These are phyloP conservation scores for Phyto melanocephala DNA, from an alignment of 2,888 invertebrate species.

Conservation along the genomic window DNA sequence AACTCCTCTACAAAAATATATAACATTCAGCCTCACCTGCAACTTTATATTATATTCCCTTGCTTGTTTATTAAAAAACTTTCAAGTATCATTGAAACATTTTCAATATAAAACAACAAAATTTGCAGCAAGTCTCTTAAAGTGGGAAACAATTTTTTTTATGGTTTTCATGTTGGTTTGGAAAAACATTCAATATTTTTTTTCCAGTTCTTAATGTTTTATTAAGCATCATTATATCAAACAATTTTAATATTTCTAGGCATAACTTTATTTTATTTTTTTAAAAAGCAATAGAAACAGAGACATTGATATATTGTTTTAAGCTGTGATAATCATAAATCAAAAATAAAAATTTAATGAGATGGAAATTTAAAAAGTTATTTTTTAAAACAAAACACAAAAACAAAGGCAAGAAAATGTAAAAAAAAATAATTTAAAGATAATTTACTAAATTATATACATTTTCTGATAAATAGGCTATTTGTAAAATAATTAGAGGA, in stretches of 20 bases:
- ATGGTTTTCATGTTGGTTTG: background rate
- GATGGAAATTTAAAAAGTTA: conserved; percentile 11
- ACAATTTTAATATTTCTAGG: background rate
- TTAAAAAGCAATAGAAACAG: background rate
- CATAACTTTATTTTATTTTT: background rate
- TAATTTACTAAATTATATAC: no score
- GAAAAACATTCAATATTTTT: background rate
- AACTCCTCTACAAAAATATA: no score
- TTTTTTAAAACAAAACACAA: background rate
- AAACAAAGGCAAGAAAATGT: background rate
- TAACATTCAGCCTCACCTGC: background rate
- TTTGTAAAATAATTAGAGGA: no score
- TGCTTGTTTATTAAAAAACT: conserved; percentile 22
- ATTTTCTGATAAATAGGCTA: no score
- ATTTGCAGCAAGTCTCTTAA: background rate
- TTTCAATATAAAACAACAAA: background rate
- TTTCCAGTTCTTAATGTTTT: background rate
- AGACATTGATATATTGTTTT: conserved; percentile 6
- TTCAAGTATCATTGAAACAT: conserved; percentile 16
- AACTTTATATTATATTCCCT: background rate
- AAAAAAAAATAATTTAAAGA: background rate
- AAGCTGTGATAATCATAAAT: background rate
- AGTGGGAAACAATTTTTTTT: background rate
- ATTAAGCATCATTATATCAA: background rate
- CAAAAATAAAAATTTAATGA: conserved; percentile 13